phyloP scores from a whole-genome alignment of 2,888 invertebrate genomes.

The Melanophora roralis region DNA sequence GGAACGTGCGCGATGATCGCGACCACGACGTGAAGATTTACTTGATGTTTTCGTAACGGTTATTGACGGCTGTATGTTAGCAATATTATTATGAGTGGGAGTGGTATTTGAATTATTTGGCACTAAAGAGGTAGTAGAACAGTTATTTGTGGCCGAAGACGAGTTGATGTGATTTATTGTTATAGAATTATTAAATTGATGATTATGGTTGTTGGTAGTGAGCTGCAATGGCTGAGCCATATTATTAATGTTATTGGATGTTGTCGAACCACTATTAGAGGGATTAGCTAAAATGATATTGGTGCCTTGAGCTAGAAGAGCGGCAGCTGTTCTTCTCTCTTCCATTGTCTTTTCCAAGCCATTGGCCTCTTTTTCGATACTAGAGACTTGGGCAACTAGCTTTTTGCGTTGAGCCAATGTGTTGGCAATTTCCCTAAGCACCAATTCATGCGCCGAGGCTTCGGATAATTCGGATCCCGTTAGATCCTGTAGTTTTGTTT shows the following conservation, averaged over 20 bases:
- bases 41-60: conserved; percentile 48
- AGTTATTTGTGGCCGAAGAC: conserved; percentile 59
- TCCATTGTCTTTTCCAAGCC: conserved; percentile 85
- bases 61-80: conserved; percentile 46
- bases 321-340: conserved; percentile 79
- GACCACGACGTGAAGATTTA: conserved; percentile 80
- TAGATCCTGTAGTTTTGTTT: conserved; percentile 68
- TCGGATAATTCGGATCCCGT: conserved; percentile 80
- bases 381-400: conserved; percentile 87
- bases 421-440: conserved; percentile 90
- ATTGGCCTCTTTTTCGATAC: conserved; percentile 87
- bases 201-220: conserved; percentile 50
- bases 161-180: conserved; percentile 30
- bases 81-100: conserved; percentile 12
- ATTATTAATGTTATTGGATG: conserved; percentile 22
- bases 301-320: conserved; percentile 75
- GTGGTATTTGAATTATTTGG: conserved; percentile 54
- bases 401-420: conserved; percentile 90
- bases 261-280: not conserved
- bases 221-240: conserved; percentile 54
- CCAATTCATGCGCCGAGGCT: conserved; percentile 86
- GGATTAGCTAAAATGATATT: conserved; percentile 71
- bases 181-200: conserved; percentile 41
- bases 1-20: conserved; percentile 87
- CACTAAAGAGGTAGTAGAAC: conserved; percentile 53